Conservation (phyloP, 2,113 vertebrate species). For the Crocuta crocuta region DNA sequence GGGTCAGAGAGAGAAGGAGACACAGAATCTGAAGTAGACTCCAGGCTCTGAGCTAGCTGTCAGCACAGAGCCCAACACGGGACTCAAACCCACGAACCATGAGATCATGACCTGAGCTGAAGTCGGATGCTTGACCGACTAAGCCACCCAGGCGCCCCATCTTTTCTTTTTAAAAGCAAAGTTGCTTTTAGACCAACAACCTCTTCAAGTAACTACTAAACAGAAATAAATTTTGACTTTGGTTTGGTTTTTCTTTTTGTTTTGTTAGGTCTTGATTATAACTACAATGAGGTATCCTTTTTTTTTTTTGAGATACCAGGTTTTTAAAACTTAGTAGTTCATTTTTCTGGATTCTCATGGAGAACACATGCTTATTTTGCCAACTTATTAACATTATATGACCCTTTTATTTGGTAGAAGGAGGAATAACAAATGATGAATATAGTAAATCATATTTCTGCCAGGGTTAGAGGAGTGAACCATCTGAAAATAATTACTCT, state of each 20-base stretch:
- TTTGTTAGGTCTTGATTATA: slow-evolving; percentile 40
- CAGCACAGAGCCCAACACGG: too few species aligned
- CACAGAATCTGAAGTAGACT: too few species aligned
- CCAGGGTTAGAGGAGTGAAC: neutral
- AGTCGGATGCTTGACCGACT: too few species aligned
- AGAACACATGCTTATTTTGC: slow-evolving; percentile 16
- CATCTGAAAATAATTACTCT: slow-evolving; percentile 17
- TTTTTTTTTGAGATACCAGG: neutral
- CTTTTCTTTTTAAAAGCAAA: neutral
- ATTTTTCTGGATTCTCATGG: slow-evolving; percentile 35
- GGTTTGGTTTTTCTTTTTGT: slow-evolving; percentile 31
- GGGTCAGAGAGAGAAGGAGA: too few species aligned
- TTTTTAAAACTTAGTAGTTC: slow-evolving; percentile 30
- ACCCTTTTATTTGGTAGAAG: neutral
- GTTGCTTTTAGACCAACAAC: neutral
- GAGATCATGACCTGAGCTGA: too few species aligned
- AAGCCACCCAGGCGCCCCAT: too few species aligned
- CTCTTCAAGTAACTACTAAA: slow-evolving; percentile 46
- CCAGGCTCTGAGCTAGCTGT: too few species aligned
- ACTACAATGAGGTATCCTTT: neutral
- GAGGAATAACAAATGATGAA: slow-evolving; percentile 39
- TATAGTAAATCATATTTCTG: neutral
- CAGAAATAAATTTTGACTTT: slow-evolving; percentile 43
- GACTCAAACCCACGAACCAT: too few species aligned
- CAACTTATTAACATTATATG: neutral